Base-by-base conservation (phyloP, 2,113 vertebrate species). In the Dasyurus viverrinus region DNA sequence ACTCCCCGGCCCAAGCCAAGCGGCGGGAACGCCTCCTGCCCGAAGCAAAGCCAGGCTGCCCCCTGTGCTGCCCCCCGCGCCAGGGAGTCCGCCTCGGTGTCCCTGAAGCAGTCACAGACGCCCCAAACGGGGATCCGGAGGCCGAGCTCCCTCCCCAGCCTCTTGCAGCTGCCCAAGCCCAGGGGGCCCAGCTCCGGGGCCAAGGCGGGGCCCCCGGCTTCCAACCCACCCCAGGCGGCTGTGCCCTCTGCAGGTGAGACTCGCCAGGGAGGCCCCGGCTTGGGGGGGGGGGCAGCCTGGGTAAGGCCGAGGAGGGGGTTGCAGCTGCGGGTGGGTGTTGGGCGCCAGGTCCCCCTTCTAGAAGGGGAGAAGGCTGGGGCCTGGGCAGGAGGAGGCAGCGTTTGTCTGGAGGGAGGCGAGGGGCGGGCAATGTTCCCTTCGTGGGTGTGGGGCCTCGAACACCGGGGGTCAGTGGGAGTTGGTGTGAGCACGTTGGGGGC, bases 1-100 rank as follows among this genome's bases (percentile, higher is more conserved):
- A 48, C 96, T 90, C 97, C 98, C 76, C 97, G 92, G 91, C 93
- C 96, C 57, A 97, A 92, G 57, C 92, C 54, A 52, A 96, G 98
- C 94, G 92, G 98, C n/a, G 8, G 89, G 10, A 97, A 97, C 1
- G 26, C 89, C 24, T 91, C 97, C 91, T 97, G 57, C 54, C 27
- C 12, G 0, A 76, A 89, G 52, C 97, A 90, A 76, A 94, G 54
- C 22, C 97, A 89, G 93, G 55, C 46, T 55, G 96, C 92, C 94
- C 2, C 9, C 50, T 9, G 4, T 19, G 94, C 46, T 11, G 52
- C 25, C 1, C 53, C 60, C 95, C 55, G 19, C 9, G 96, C 92
- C 95, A 4, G 27, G 48, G 30, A 11, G 9, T 95, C 98, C 42
- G 10, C 92, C 93, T 84, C 96, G 36, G 94, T 53, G 55, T 90